Evolutionary conservation across 2,888 invertebrate genomes (phyloP), one percentile per base, ranked within the genome.

Genomic region (Cataglyphis altisquamis): DNA sequence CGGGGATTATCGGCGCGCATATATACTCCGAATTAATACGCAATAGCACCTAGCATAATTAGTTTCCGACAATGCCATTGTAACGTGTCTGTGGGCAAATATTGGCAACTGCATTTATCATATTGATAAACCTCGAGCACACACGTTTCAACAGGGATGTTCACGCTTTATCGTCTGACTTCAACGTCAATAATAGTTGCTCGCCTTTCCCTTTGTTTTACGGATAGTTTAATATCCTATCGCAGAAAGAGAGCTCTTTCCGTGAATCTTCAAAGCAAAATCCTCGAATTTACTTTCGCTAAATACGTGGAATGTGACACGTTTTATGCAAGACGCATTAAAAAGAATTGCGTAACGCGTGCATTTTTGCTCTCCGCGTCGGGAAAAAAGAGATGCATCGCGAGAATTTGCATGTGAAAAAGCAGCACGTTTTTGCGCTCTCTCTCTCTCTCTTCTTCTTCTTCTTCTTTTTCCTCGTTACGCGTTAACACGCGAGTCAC

Each of bases 381-480:
- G 60, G 60, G 8, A 48, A 78, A 12, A 48, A 25, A 70, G 66
- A 57, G 67, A 55, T 32, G 15, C 32, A 60, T 36, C 32, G 48
- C 45, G 8, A 72, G 62, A 72, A 80, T 80, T 80, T 80, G 32
- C 78, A 80, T 70, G 6, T 32, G 60, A 80, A 80, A 72, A 80
- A 62, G 72, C 62, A 12, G 60, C 32, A 62, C 45, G 18, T 32
- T 70, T 70, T 32, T n/a, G 45, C 10, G 3, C 12, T n/a, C 36
- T 25, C 32, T 48, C 4, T n/a, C 45, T 21, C 18, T 41, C 10
- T 15, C 15, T 18, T 25, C 15, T 12, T 32, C 3, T 25, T 21
- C 18, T 41, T 5, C 32, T 55, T 55, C 52, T n/a, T 52, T 64
- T 67, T 2, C 10, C 32, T 36, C 5, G 36, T 41, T 64, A 52